A percentile compares a stretch with the other conserved stretches of the same genome.
Evolutionary conservation across 2,888 invertebrate species (phyloP).

Genomic region (Trimorus sp.): DNA sequence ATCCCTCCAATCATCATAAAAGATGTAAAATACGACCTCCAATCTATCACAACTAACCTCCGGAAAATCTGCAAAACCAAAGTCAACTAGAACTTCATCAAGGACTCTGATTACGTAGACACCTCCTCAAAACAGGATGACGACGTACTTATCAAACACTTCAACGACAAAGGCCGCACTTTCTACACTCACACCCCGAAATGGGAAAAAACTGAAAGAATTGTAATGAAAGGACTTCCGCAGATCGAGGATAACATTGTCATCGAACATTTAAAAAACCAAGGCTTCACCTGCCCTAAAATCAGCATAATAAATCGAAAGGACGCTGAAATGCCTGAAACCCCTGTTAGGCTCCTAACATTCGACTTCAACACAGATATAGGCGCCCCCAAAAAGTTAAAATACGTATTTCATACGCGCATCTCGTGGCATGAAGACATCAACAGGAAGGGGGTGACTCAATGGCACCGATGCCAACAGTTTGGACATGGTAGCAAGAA

Average conservation of each 20-base stretch:
- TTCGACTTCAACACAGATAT: background rate
- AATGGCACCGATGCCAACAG: no score
- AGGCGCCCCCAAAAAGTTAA: background rate
- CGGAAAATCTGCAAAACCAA: no score
- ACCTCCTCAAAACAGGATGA: no score
- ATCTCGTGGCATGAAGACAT: background rate
- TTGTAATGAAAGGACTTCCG: conserved; percentile 29
- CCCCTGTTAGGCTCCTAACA: background rate
- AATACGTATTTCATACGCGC: background rate
- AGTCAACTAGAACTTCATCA: no score
- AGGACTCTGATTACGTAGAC: no score
- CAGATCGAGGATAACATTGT: background rate
- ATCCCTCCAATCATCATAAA: no score
- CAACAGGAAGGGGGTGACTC: background rate
- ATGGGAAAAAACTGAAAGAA: conserved; percentile 24
- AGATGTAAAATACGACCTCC: no score
- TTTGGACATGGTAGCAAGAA: no score
- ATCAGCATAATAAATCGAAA: background rate
- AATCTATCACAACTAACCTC: no score
- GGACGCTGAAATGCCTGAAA: background rate
- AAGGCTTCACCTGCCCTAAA: background rate
- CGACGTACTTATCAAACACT: no score
- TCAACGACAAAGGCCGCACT: background rate
- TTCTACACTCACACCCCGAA: conserved; percentile 20
- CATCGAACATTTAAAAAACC: background rate